These are phyloP conservation scores for Chrysomallon squamiferum DNA, from an alignment of 1,140 invertebrate genomes.

Conservation along the genomic window DNA sequence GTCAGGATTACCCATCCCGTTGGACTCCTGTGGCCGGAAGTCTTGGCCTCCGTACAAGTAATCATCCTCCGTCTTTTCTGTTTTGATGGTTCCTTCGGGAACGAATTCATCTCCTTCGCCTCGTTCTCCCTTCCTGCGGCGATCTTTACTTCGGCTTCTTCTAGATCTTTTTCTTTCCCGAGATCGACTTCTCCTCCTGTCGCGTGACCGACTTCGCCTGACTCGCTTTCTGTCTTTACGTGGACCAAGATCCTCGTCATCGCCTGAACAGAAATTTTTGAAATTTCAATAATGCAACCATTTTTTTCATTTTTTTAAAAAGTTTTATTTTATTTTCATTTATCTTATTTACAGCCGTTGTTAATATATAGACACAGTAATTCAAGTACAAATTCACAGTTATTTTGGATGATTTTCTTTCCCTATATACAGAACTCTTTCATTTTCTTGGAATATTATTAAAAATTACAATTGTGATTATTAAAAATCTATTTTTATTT, in stretches of 20 bases:
- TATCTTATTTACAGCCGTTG: background rate
- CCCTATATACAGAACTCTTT: background rate
- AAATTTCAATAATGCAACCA: constrained; percentile 13
- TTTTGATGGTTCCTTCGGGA: constrained; percentile 18
- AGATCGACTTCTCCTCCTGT: constrained; percentile 66
- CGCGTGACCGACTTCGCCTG: constrained; percentile 61
- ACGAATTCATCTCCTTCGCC: constrained; percentile 11
- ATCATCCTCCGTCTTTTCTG: constrained; percentile 17
- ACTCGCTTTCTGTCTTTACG: constrained; percentile 38
- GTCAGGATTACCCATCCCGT: background rate
- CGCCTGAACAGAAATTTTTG: no score
- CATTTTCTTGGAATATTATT: no score
- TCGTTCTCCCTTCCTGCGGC: constrained; percentile 62
- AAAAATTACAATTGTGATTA: no score
- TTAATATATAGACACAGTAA: background rate
- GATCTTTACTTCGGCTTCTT: constrained; percentile 61
- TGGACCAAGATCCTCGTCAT: constrained; percentile 39
- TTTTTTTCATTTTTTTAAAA: constrained; percentile 16
- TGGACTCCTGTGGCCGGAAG: background rate
- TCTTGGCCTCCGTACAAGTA: constrained; percentile 5
- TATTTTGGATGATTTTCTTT: background rate
- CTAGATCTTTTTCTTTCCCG: constrained; percentile 50
- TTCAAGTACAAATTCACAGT: background rate
- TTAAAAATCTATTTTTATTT: no score
- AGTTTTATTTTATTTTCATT: background rate